Base-by-base conservation (phyloP, 2,797 vertebrate genomes). In the Anolis apletophallus region DNA sequence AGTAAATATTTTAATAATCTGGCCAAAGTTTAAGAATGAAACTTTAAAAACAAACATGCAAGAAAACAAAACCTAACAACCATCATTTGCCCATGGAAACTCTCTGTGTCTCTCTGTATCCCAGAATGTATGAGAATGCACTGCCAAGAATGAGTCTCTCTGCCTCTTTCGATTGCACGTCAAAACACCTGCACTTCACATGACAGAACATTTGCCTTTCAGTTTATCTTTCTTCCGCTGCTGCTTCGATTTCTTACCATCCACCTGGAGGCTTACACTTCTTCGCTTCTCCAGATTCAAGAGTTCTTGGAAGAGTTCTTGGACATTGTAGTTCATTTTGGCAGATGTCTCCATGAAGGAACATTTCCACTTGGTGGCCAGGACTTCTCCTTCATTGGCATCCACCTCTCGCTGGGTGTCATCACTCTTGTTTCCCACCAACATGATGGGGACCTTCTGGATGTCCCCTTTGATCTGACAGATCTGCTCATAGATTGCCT, bases 321-420 rank as follows among this genome's bases (percentile, higher is more conserved):
- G 95, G 40, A 96, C 95, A 0, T 94, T 96, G 90, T 96, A 93
- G 90, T 95, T 95, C 85, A 89, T 94, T 83, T 96, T 96, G 88
- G 94, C 95, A 0, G 95, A 97, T 0, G 96, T 96, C 92, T 97
- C 95, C 95, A 96, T 93, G 78, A 97, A 97, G 86, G 95, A 92
- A 76, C 95, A 97, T 69, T 95, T 96, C 96, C 96, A 97, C 87
- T 94, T 94, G 78, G 87, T 90, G 81, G 95, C 94, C 11, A 95
- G 76, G 0, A 95, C 94, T 17, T 95, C 93, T 26, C 95, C 94
- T 57, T 97, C 96, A 0, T 91, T 91, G 54, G 92, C 85, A 17
- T 92, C 85, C 88, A 96, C 93, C 89, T 97, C 95, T 46, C 95
- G 87, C 78, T 93, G 89, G 8, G 84, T 36, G 55, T 96, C 96